These are phyloP conservation scores for Mola mola DNA, from an alignment of 2,113 vertebrate genomes.

Conservation along the genomic window DNA sequence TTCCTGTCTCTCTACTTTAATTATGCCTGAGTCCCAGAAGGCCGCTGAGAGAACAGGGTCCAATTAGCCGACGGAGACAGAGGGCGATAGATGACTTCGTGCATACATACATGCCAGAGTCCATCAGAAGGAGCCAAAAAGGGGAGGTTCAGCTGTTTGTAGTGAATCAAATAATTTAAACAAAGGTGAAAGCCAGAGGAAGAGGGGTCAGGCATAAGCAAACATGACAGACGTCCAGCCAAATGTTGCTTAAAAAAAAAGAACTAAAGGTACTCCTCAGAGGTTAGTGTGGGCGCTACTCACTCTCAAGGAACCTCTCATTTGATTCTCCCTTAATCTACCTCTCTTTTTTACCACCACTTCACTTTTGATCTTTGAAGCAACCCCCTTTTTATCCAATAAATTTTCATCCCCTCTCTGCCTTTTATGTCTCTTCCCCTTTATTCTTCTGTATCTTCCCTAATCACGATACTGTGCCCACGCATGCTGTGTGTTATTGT, in stretches of 20 bases:
- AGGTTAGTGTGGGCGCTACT: constrained; percentile 11
- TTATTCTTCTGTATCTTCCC: constrained; percentile 15
- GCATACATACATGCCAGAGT: constrained; percentile 26
- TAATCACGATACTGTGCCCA: constrained; percentile 45
- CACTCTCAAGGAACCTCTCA: constrained; percentile 27
- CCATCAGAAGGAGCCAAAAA: constrained; percentile 33
- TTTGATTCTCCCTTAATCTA: constrained; percentile 37
- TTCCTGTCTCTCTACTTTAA: constrained; percentile 57
- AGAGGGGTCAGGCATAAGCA: constrained; percentile 22
- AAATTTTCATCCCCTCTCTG: constrained; percentile 22
- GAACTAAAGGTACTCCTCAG: constrained; percentile 16
- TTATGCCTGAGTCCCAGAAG: constrained; percentile 60
- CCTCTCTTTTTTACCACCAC: constrained; percentile 9
- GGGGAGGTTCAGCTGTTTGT: constrained; percentile 20
- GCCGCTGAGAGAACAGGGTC: constrained; percentile 53
- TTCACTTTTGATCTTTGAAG: constrained; percentile 51
- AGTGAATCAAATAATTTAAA: constrained; percentile 8
- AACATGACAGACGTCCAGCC: constrained; percentile 14
- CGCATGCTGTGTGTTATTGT: constrained; percentile 32
- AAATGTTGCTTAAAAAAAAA: constrained; percentile 21
- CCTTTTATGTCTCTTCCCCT: constrained; percentile 16
- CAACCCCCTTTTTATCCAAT: constrained; percentile 22
- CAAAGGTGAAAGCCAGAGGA: background rate
- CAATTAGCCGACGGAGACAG: constrained; percentile 61
- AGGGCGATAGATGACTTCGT: constrained; percentile 39